phyloP scores from a whole-genome alignment of 2,797 vertebrate genomes.

The Parauchenoglanis punctatus region DNA sequence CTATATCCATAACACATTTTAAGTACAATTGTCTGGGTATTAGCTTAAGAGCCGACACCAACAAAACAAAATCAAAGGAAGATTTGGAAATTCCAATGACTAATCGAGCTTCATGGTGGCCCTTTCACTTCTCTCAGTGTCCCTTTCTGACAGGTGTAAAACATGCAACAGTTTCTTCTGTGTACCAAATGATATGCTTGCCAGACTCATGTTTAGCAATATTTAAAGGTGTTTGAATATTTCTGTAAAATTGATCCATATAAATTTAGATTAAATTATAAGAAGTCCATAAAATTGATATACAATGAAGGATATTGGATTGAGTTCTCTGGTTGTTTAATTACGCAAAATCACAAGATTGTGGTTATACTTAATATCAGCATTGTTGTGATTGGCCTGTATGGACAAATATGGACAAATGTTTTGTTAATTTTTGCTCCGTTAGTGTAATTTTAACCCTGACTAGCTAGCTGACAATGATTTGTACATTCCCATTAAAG shows the following conservation, averaged over 20 bases:
- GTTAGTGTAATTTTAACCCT: not conserved
- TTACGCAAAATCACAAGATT: not conserved
- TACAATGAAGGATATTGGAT: too few relatives aligned
- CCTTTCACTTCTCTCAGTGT: slow-evolving; percentile 33
- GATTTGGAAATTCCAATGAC: slow-evolving; percentile 42
- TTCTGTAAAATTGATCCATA: not conserved
- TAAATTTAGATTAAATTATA: not conserved
- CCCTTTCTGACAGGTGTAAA: slow-evolving; percentile 58
- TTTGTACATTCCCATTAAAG: not conserved
- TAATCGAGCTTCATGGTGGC: slow-evolving; percentile 50
- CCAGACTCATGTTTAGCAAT: not conserved
- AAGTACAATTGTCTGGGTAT: not conserved
- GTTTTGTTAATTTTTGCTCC: not conserved
- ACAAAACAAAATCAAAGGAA: not conserved
- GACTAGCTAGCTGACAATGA: too few relatives aligned
- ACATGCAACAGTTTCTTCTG: slow-evolving; percentile 42
- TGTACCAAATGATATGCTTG: slow-evolving; percentile 50
- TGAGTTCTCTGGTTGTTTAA: not conserved
- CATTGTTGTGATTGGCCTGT: not conserved
- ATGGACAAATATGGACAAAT: not conserved
- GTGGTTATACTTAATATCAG: not conserved
- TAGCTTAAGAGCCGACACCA: not conserved
- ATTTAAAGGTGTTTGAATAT: not conserved
- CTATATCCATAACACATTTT: not conserved
- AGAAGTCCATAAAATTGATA: not conserved